These are phyloP conservation scores for Limnodromus scolopaceus DNA, from an alignment of 2,797 vertebrate genomes.

Conservation along the genomic window DNA sequence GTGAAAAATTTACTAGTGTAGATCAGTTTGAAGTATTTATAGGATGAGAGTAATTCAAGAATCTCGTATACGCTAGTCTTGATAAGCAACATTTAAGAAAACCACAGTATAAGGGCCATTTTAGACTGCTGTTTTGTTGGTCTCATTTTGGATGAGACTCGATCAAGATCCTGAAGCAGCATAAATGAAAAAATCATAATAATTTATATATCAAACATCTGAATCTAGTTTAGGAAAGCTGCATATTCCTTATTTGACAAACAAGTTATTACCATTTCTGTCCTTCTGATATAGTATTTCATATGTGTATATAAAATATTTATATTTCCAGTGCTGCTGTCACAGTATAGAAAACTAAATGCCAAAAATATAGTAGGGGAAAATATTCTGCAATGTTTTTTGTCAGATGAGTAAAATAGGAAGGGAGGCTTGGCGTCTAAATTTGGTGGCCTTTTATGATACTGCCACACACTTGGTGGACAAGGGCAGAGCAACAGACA, in stretches of 20 bases:
- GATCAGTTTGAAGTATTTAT: neutral
- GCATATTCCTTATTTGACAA: conserved; percentile 10
- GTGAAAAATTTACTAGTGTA: neutral
- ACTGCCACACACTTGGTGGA: too few relatives aligned
- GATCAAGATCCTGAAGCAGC: neutral
- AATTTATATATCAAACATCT: neutral
- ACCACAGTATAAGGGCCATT: neutral
- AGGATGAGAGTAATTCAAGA: neutral
- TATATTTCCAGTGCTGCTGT: neutral
- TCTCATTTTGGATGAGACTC: neutral
- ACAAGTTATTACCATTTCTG: conserved; percentile 9
- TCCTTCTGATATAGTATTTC: conserved; percentile 23
- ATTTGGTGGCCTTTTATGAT: too few relatives aligned
- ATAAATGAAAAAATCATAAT: neutral
- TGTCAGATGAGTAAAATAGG: neutral
- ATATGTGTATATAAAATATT: neutral
- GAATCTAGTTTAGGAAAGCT: neutral
- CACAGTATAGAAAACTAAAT: neutral
- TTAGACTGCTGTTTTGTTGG: neutral
- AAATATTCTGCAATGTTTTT: neutral
- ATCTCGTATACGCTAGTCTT: neutral
- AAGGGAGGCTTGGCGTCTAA: neutral
- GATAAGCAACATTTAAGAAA: neutral
- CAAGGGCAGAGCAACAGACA: too few relatives aligned
- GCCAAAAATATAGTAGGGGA: neutral